Evolutionary conservation across 2,888 invertebrate genomes (phyloP).

Genomic region (Ormyrus nitidulus): DNA sequence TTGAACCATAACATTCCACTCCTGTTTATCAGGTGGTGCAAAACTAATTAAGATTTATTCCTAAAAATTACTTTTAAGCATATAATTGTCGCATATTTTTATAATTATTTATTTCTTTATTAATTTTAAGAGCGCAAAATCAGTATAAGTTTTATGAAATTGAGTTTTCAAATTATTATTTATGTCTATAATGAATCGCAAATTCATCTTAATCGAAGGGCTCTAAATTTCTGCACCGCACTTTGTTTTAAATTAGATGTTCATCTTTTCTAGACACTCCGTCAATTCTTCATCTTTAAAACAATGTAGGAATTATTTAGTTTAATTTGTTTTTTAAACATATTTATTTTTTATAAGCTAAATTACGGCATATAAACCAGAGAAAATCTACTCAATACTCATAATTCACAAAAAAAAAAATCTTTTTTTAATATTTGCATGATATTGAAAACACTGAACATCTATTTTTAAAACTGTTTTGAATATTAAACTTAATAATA

Average conservation of each 20-base stretch:
- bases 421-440: too few relatives aligned
- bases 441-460: neutral
- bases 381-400: too few relatives aligned
- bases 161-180: conserved; percentile 1
- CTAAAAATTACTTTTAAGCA: conserved; percentile 69
- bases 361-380: too few relatives aligned
- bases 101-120: conserved; percentile 73
- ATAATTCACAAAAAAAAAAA: too few relatives aligned
- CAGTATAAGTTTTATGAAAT: conserved; percentile 21
- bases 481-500: conserved; percentile 3
- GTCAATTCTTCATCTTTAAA: neutral
- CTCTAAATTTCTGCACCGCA: too few relatives aligned
- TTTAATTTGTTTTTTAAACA: conserved; percentile 1
- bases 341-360: too few relatives aligned
- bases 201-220: too few relatives aligned
- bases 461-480: neutral
- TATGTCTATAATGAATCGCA: neutral
- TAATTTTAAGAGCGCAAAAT: conserved; percentile 61
- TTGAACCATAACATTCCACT: conserved; percentile 72
- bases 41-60: conserved; percentile 69
- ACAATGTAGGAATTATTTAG: neutral
- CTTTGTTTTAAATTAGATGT: too few relatives aligned
- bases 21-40: conserved; percentile 67
- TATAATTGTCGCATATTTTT: conserved; percentile 74
- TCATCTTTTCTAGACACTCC: too few relatives aligned